Evolutionary conservation across 2,113 vertebrate genomes (phyloP).

Genomic region (Willisornis vidua): DNA sequence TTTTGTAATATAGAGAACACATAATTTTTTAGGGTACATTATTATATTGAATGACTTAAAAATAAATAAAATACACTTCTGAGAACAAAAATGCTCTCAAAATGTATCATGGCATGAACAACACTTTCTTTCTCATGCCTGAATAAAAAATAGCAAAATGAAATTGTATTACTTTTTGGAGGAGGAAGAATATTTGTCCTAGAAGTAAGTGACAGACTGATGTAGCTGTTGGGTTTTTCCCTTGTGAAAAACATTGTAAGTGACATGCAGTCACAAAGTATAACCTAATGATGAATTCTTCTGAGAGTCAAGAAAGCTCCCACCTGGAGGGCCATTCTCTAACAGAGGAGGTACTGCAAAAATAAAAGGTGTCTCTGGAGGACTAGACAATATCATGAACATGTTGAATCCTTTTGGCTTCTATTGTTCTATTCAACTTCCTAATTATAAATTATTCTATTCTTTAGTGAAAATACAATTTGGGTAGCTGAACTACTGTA

Average conservation of each 20-base stretch:
- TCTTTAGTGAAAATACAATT: background rate
- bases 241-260: background rate
- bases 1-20: background rate
- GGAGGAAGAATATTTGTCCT: background rate
- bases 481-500: background rate
- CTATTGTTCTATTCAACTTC: background rate
- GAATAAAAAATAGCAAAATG: background rate
- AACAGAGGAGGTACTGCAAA: background rate
- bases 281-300: slow-evolving; percentile 2
- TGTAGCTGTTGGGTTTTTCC: background rate
- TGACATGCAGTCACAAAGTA: background rate
- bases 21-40: background rate
- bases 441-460: background rate
- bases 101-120: background rate
- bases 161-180: background rate
- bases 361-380: background rate
- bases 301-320: background rate
- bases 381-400: background rate
- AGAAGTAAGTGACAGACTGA: background rate
- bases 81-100: background rate
- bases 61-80: background rate
- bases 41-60: background rate
- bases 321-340: background rate
- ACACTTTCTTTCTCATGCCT: background rate
- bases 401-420: background rate